Percentiles rank a stretch among this genome's conserved stretches.
Evolutionary conservation across 2,888 invertebrate genomes (phyloP).

Genomic region (Callimorpha dominula): DNA sequence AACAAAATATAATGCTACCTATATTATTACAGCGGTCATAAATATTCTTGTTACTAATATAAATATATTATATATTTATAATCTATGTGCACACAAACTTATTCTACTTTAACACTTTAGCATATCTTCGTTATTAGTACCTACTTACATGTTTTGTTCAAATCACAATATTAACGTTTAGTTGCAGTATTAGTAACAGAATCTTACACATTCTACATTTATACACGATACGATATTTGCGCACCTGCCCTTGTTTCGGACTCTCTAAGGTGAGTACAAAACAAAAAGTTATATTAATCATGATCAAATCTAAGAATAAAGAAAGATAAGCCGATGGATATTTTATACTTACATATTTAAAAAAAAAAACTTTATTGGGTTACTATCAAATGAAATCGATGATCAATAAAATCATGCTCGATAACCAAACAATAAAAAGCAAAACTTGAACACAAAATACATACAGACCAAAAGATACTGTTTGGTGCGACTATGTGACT

Average conservation of each 20-base stretch:
- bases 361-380: too few species aligned
- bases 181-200: neutral
- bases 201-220: neutral
- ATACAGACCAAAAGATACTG: neutral
- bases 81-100: neutral
- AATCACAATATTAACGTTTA: neutral
- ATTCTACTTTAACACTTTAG: neutral
- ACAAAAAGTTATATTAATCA: neutral
- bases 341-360: too few species aligned
- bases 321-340: neutral
- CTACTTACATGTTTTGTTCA: neutral
- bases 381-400: neutral
- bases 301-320: neutral
- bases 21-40: conserved; percentile 30
- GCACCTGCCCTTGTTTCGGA: neutral
- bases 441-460: conserved; percentile 8
- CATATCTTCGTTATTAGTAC: neutral
- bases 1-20: conserved; percentile 41
- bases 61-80: conserved; percentile 2
- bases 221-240: neutral
- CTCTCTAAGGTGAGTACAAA: neutral
- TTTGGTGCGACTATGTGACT: neutral
- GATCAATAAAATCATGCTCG: conserved; percentile 10
- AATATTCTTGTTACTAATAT: conserved; percentile 22
- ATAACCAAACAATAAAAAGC: conserved; percentile 1